A percentile compares a stretch with the other conserved stretches of the same genome.
These are phyloP conservation scores for Falco berigora DNA, from an alignment of 2,797 vertebrate species.

Conservation along the genomic window DNA sequence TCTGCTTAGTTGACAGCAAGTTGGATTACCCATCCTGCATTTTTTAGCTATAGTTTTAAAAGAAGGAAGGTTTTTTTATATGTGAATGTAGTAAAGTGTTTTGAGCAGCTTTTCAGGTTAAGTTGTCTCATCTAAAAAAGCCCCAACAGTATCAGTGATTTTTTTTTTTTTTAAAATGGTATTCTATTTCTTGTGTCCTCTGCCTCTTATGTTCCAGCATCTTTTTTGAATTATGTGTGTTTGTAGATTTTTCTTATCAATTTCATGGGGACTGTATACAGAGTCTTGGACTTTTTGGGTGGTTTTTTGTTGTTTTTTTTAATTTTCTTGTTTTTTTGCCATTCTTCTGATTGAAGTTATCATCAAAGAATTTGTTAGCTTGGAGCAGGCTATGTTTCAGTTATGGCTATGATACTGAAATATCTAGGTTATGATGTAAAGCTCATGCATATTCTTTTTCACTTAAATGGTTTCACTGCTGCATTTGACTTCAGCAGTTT, in stretches of 20 bases:
- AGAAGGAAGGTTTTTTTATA: not conserved
- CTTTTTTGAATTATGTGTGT: not conserved
- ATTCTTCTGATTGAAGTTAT: not conserved
- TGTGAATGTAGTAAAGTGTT: accelerated
- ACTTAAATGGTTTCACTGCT: not conserved
- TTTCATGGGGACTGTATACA: not conserved
- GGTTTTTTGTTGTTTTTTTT: not conserved
- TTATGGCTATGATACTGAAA: not conserved
- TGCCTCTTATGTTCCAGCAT: not conserved
- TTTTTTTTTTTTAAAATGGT: too few relatives aligned
- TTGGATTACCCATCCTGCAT: not conserved
- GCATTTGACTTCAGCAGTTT: not conserved
- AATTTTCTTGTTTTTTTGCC: not conserved
- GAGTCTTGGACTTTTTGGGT: not conserved
- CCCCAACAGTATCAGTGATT: not conserved
- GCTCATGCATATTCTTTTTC: not conserved
- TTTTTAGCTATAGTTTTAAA: not conserved
- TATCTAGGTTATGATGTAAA: not conserved
- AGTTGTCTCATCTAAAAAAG: not conserved
- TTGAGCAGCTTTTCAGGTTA: not conserved
- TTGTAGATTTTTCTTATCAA: not conserved
- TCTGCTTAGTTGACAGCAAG: not conserved
- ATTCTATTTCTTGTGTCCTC: not conserved
- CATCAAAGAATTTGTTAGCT: not conserved
- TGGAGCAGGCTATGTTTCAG: not conserved